Evolutionary conservation across 2,797 vertebrate species (phyloP).

Genomic region (Anabas testudineus): DNA sequence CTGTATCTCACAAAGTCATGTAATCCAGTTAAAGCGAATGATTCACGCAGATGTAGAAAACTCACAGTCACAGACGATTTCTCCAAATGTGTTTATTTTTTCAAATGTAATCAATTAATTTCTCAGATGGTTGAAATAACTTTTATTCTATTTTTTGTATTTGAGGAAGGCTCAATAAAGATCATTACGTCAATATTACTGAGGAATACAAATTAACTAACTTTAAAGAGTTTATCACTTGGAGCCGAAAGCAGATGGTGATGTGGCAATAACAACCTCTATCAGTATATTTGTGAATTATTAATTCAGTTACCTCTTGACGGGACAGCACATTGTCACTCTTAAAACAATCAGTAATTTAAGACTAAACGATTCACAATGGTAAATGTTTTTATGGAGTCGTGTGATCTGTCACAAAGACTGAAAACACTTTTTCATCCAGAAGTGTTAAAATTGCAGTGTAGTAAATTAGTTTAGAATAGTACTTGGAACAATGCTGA

Average conservation of each 20-base stretch:
- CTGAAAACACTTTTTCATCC: constrained; percentile 41
- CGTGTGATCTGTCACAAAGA: constrained; percentile 50
- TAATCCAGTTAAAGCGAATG: neutral
- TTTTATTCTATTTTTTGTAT: constrained; percentile 21
- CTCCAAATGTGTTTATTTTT: too few species aligned
- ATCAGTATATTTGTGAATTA: constrained; percentile 48
- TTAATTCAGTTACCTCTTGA: constrained; percentile 35
- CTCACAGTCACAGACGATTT: constrained; percentile 12
- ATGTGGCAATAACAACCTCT: neutral
- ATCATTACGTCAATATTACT: neutral
- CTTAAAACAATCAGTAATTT: constrained; percentile 36
- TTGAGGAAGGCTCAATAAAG: neutral
- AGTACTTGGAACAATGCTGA: constrained; percentile 12
- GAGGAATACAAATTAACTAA: neutral
- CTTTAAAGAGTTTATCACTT: neutral
- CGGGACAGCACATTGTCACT: constrained; percentile 1
- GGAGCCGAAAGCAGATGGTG: constrained; percentile 6
- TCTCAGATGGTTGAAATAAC: constrained; percentile 22
- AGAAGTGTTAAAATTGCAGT: constrained; percentile 19
- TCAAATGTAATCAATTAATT: too few species aligned
- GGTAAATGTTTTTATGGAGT: constrained; percentile 40
- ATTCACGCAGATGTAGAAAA: constrained; percentile 12
- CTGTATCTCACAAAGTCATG: too few species aligned
- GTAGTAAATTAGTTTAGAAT: constrained; percentile 27
- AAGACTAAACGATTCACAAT: constrained; percentile 36